phyloP scores from a whole-genome alignment of 2,113 vertebrate genomes.

The Amphiprion ocellaris region DNA sequence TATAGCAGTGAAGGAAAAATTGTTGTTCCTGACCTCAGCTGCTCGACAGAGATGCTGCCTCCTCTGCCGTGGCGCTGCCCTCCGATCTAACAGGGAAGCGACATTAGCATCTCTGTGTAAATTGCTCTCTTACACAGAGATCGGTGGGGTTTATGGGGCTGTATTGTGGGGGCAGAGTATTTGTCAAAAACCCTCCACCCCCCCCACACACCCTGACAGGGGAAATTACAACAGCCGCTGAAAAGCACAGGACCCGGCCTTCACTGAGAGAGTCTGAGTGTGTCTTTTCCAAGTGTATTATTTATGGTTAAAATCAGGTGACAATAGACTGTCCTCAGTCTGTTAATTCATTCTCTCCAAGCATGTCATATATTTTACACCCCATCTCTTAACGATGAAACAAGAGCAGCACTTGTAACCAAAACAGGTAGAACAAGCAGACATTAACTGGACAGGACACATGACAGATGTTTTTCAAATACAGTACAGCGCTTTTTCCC shows the following conservation, averaged over 20 bases:
- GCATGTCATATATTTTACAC: background rate
- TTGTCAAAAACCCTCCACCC: slow-evolving; percentile 19
- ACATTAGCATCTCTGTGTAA: slow-evolving; percentile 41
- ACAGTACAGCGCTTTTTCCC: slow-evolving; percentile 5
- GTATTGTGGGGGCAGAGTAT: background rate
- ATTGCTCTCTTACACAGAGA: slow-evolving; percentile 22
- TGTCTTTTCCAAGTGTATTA: slow-evolving; percentile 9
- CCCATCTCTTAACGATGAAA: slow-evolving; percentile 6
- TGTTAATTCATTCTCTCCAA: slow-evolving; percentile 4
- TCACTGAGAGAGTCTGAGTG: background rate
- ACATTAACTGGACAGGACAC: slow-evolving; percentile 37
- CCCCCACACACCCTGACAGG: background rate
- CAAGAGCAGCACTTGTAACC: background rate
- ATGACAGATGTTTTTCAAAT: slow-evolving; percentile 61
- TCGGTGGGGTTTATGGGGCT: background rate
- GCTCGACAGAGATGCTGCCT: slow-evolving; percentile 4
- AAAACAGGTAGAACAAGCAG: slow-evolving; percentile 49
- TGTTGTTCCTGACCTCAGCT: background rate
- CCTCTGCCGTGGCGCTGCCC: background rate
- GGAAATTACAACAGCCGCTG: slow-evolving; percentile 31
- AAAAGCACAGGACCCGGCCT: background rate
- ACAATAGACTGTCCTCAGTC: background rate
- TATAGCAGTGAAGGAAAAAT: background rate
- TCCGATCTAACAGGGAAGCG: slow-evolving; percentile 25
- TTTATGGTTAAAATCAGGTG: background rate